Evolutionary conservation across 2,888 invertebrate genomes (phyloP), one percentile per base, ranked within the genome.

Genomic region (Gordius sp.): DNA sequence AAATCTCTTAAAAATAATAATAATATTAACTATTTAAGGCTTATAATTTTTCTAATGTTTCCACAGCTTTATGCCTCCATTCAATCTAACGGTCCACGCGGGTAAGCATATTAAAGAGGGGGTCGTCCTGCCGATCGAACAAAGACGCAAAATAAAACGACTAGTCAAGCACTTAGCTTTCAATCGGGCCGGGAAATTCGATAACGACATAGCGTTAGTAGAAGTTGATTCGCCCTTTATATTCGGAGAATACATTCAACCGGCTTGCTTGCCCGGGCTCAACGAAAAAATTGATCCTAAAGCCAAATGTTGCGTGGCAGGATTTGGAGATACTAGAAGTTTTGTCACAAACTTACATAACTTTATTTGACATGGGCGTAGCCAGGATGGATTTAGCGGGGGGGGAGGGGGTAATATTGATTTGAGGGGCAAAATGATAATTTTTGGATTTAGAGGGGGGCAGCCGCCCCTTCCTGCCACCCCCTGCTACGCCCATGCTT

Each of bases 321-420:
- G 47, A 4, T 47, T n/a, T 23, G 47, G 47, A 47, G 47, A 47
- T 20, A 47, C 47, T 8, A 47, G 20, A 47, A 23, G 47, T 47
- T 47, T n/a, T n/a, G n/a, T n/a, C n/a, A n/a, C n/a, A n/a, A n/a
- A n/a, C n/a, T n/a, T n/a, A n/a, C n/a, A n/a, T n/a, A n/a, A n/a
- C n/a, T n/a, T n/a, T n/a, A n/a, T n/a, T n/a, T n/a, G n/a, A n/a
- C n/a, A n/a, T n/a, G n/a, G n/a, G n/a, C n/a, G n/a, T n/a, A n/a
- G n/a, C n/a, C n/a, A n/a, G n/a, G n/a, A n/a, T n/a, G n/a, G n/a
- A n/a, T n/a, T n/a, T n/a, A n/a, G n/a, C n/a, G n/a, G n/a, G n/a
- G n/a, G n/a, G n/a, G n/a, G n/a, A n/a, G n/a, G n/a, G n/a, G n/a
- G n/a, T n/a, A n/a, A n/a, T n/a, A n/a, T n/a, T n/a, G n/a, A n/a